phyloP scores from a whole-genome alignment of 1,140 invertebrate species.

The Charaxes varanes region DNA sequence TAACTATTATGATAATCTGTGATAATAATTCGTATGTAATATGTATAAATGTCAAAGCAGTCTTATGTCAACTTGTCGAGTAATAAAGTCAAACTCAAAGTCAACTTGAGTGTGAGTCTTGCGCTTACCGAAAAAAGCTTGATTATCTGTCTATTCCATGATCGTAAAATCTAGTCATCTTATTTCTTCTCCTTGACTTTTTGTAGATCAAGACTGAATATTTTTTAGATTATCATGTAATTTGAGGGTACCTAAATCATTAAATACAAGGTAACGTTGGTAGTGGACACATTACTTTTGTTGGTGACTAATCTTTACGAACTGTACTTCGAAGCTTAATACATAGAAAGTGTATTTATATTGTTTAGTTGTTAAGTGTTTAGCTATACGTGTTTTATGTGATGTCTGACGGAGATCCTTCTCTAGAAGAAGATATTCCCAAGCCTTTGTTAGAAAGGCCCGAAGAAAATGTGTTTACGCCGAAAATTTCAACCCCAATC shows the following conservation, averaged over 20 bases:
- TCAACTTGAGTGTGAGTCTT: no score
- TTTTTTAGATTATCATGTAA: slow-evolving; percentile 12
- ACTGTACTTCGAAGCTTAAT: slow-evolving; percentile 12
- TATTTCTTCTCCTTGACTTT: slow-evolving; percentile 2
- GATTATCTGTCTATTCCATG: no score
- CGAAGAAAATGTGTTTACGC: slow-evolving; percentile 64
- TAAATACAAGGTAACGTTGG: no score
- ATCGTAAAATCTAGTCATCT: slow-evolving; percentile 17
- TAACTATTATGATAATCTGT: no score
- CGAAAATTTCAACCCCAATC: slow-evolving; percentile 58
- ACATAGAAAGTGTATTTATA: no score
- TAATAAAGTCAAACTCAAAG: no score
- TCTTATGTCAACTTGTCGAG: no score
- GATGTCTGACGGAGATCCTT: slow-evolving; percentile 72
- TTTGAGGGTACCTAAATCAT: slow-evolving; percentile 9
- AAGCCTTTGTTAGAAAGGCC: slow-evolving; percentile 47
- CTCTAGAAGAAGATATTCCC: slow-evolving; percentile 68
- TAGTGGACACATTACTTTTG: no score
- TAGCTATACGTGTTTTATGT: slow-evolving; percentile 28
- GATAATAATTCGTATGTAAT: no score
- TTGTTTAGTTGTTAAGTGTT: slow-evolving; percentile 14
- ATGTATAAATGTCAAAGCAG: no score
- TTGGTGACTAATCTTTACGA: slow-evolving; percentile 28
- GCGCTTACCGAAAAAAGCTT: slow-evolving; percentile 12
- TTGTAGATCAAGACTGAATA: slow-evolving; percentile 11